Percentiles rank a stretch among this genome's conserved stretches.
These are phyloP conservation scores for Phymanthus crucifer DNA, from an alignment of 92 coral and sea anemone genomes.

Conservation along the genomic window DNA sequence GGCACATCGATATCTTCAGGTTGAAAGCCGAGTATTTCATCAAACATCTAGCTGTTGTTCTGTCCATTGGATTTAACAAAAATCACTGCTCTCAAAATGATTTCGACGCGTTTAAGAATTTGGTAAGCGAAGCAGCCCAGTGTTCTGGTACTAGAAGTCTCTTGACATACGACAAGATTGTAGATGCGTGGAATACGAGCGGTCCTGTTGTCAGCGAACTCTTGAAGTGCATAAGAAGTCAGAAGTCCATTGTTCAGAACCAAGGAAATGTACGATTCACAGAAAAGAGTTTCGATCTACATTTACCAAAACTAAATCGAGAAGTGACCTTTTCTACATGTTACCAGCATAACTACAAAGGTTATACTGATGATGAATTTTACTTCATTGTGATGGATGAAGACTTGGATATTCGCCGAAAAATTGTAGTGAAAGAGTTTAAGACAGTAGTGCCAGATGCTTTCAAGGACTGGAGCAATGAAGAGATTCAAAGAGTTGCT, in stretches of 20 bases:
- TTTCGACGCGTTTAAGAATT: not conserved
- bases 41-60: not conserved
- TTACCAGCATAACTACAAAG: not conserved
- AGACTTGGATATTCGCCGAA: not conserved
- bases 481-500: conserved; percentile 1
- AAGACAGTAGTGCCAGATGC: no score
- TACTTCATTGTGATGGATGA: not conserved
- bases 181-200: not conserved
- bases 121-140: not conserved
- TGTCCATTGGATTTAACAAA: not conserved
- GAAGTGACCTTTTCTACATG: not conserved
- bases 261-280: not conserved
- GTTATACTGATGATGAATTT: not conserved
- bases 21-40: not conserved
- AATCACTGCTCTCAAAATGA: not conserved
- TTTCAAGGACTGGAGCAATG: not conserved
- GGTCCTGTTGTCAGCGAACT: conserved; percentile 7
- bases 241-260: not conserved
- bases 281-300: not conserved
- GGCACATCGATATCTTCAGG: not conserved
- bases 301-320: not conserved
- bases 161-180: not conserved
- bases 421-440: not conserved
- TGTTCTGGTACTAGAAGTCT: not conserved
- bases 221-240: not conserved